A percentile compares a stretch with the other conserved stretches of the same genome.
Conservation (phyloP, 2,888 invertebrate species). For the Vannuccia rotundouncinata region DNA sequence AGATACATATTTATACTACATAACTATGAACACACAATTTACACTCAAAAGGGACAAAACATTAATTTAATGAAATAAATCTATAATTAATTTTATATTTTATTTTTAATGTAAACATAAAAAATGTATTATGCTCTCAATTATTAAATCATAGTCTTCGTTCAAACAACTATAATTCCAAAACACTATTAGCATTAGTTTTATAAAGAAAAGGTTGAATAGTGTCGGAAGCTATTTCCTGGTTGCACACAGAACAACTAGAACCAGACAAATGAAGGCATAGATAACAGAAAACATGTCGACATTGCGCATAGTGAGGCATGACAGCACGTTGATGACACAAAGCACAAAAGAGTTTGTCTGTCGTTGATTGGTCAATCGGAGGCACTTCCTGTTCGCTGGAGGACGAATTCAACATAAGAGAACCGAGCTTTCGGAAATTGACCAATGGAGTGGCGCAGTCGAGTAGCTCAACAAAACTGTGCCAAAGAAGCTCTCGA, state of each 20-base stretch:
- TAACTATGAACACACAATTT: too few relatives aligned
- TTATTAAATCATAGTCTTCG: too few relatives aligned
- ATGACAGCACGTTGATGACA: not conserved
- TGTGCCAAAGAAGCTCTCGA: slow-evolving; percentile 35
- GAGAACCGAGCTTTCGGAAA: not conserved
- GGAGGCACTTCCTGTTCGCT: not conserved
- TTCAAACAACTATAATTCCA: too few relatives aligned
- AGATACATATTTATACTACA: too few relatives aligned
- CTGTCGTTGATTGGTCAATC: not conserved
- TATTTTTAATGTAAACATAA: too few relatives aligned
- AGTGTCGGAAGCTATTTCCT: not conserved
- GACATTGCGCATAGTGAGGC: slow-evolving; percentile 1
- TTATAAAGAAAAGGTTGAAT: not conserved
- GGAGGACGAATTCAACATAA: not conserved
- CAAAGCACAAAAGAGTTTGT: not conserved
- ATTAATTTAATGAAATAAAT: too few relatives aligned
- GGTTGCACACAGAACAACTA: not conserved
- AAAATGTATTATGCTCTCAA: too few relatives aligned
- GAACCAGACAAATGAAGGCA: not conserved
- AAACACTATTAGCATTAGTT: too few relatives aligned
- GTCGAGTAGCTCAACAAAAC: slow-evolving; percentile 28
- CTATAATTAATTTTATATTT: too few relatives aligned
- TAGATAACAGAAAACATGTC: slow-evolving; percentile 24
- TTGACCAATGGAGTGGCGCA: not conserved
- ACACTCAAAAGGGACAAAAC: too few relatives aligned